A percentile compares a stretch with the other conserved stretches of the same genome.
Conservation (phyloP, 1,140 invertebrate genomes). For the Cepaea nemoralis region DNA sequence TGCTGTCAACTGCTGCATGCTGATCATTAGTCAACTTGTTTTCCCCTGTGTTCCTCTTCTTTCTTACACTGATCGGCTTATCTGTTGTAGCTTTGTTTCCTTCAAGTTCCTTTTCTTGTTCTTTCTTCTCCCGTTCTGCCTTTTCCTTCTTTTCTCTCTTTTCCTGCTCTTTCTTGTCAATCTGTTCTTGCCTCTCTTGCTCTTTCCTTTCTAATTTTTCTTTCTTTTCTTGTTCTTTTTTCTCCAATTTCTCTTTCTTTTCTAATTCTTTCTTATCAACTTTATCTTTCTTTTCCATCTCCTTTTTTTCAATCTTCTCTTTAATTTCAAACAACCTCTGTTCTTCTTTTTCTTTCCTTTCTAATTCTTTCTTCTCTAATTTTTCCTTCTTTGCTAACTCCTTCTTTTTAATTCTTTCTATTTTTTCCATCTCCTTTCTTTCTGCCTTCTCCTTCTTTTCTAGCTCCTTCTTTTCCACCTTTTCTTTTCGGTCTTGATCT, state of each 20-base stretch:
- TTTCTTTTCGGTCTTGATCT: conserved; percentile 48
- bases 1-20: background rate
- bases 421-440: conserved; percentile 37
- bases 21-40: background rate
- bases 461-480: conserved; percentile 40
- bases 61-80: background rate
- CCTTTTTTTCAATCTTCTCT: conserved; percentile 14
- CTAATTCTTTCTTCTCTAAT: conserved; percentile 42
- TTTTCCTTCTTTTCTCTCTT: conserved; percentile 18
- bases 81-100: background rate
- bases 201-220: conserved; percentile 30
- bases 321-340: conserved; percentile 14
- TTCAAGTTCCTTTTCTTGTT: background rate
- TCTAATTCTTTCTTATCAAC: conserved; percentile 19
- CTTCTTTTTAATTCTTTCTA: conserved; percentile 34
- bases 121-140: too few species aligned
- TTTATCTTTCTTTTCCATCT: conserved; percentile 23
- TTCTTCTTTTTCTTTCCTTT: conserved; percentile 25
- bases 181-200: conserved; percentile 13
- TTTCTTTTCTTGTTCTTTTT: conserved; percentile 26
- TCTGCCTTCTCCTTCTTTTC: conserved; percentile 34
- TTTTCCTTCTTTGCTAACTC: conserved; percentile 33
- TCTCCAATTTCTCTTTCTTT: conserved; percentile 33
- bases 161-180: conserved; percentile 11
- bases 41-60: background rate